Base-by-base conservation (phyloP, 2,888 invertebrate species). In the Drosophila subsilvestris region DNA sequence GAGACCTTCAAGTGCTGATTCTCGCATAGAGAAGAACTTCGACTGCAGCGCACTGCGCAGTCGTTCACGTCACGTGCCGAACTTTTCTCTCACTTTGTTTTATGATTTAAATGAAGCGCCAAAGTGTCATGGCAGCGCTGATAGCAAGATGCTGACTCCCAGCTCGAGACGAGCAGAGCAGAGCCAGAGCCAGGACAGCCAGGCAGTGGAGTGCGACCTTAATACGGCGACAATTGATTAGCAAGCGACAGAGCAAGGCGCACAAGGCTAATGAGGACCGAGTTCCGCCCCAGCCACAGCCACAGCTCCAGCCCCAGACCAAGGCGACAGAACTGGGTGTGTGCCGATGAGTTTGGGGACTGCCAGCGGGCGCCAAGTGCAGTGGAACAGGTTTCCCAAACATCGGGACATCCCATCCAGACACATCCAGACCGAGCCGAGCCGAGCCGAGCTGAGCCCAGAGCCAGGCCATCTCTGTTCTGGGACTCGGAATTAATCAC, bases 221-320 rank as follows among this genome's bases (percentile, higher is more conserved):
- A 86, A 88, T 86, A 74, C 78, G 75, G 66, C 76, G 76, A 76
- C 75, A 88, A 87, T 85, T 87, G 86, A 84, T 86, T 85, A 87
- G 88, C 78, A 63, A 69, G 76, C 75, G 79, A 80, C 71, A 67
- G 79, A 77, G 80, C 76, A 78, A 83, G 78, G 81, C 78, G 79
- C 82, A 76, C 71, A 61, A 74, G 87, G 78, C 78, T 88, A 88
- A 90, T 90, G 87, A 87, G 83, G 66, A 65, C 56, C 63, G 65
- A 18, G 37, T n/a, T 48, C 48, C 67, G 42, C 44, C 22, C 7
- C 37, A 37, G 37, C 37, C 4, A 1, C 32, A 12, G 12, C 32
- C 1, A 1, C 32, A 32, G 32, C 32, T 3, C 14, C 37, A 53
- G 49, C 67, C 22, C 18, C 20, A 29, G 37, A 9, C 25, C 42